Base-by-base conservation (phyloP, 2,888 invertebrate species). In the Leptura quadrifasciata region DNA sequence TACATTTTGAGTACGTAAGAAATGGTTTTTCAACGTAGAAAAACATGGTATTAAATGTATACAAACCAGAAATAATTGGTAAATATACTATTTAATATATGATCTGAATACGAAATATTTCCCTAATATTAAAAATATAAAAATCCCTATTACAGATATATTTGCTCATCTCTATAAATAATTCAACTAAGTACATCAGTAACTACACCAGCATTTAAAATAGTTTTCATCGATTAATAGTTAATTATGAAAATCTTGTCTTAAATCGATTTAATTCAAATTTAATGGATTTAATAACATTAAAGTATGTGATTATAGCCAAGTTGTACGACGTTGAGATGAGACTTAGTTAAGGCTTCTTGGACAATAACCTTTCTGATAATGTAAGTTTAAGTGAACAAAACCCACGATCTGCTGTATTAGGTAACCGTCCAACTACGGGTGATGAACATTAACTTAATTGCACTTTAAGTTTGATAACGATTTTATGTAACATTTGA, bases 401-500 rank as follows among this genome's bases (percentile, higher is more conserved):
- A 47, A 47, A n/a, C 5, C 2, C 47, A 47, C 47, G 47, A 47
- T 47, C 47, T 47, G 47, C 47, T 12, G n/a, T 47, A n/a, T 47
- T 47, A 15, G 47, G 47, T n/a, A 47, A 47, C n/a, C 47, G 15
- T 47, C 47, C 47, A n/a, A n/a, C 47, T 47, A 47, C 15, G n/a
- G n/a, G 47, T 47, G 47, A 47, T 47, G 47, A 47, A n/a, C 47
- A n/a, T 21, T 61, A 61, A 27, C 18, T 61, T 15, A 31, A 54
- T 64, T 31, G 69, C 55, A 70, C 65, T 65, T 65, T 54, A 70
- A 72, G 61, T 71, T 60, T 76, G 76, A 78, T 78, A 76, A 78
- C 70, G 68, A 68, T 71, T 76, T 78, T 70, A 75, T 72, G 71
- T 75, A 75, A 70, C 55, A 71, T 31, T 27, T 72, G 78, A 76